Conservation (phyloP, 2,113 vertebrate genomes). For the Semnornis frantzii region DNA sequence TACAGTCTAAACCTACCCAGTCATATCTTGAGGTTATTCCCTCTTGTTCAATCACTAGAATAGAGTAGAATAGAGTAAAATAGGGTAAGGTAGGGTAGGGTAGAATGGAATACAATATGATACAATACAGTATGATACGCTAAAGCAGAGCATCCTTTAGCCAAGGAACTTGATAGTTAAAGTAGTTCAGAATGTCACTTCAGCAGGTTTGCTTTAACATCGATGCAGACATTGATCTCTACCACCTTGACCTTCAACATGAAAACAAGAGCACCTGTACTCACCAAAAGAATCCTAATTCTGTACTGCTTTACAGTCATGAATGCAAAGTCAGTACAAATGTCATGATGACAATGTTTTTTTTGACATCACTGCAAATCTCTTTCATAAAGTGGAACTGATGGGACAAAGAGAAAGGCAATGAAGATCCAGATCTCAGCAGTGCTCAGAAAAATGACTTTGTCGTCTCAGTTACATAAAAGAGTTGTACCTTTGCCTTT, state of each 20-base stretch:
- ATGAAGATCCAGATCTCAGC: not conserved
- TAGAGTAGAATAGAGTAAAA: not conserved
- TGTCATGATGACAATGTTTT: not conserved
- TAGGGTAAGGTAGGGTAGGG: not conserved
- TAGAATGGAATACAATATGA: too few relatives aligned
- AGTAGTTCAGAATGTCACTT: not conserved
- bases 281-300: constrained; percentile 5
- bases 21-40: too few relatives aligned
- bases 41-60: not conserved
- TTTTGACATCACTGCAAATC: not conserved
- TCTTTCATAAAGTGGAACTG: not conserved
- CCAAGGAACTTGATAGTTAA: not conserved
- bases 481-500: not conserved
- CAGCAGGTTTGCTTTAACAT: not conserved
- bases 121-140: too few relatives aligned
- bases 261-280: not conserved
- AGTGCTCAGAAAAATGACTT: not conserved
- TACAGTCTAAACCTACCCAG: too few relatives aligned
- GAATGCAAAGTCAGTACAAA: not conserved
- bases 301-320: not conserved
- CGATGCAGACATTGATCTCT: not conserved
- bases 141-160: not conserved
- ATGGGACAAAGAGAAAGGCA: not conserved
- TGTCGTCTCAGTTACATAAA: not conserved
- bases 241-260: not conserved